Evolutionary conservation across 2,888 invertebrate species (phyloP), one percentile per base, ranked within the genome.

Genomic region (Tenthredo notha): DNA sequence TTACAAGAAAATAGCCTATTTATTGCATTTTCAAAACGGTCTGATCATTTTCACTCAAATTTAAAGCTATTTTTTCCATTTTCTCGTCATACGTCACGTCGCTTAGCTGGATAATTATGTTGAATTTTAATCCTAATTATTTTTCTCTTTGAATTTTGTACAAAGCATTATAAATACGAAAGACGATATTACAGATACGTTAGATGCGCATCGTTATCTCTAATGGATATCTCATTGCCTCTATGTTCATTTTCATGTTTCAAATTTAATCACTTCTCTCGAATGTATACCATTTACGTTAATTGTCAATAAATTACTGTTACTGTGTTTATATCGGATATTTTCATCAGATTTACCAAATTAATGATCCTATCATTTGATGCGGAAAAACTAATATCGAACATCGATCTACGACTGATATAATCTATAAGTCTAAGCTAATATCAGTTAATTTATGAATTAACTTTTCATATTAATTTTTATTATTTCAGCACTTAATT

Each of bases 301-400:
- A 40, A 67, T 43, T 83, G 83, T 67, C 47, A 83, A 83, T 83
- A 83, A 83, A 83, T 83, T 65, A 67, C 29, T 37, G 67, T 83
- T 83, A 83, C 29, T 47, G 67, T 83, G 67, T 47, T 83, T 25
- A 83, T 4, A 15, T n/a, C 15, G 21, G 80, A 47, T 58, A 21
- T 50, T 58, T 80, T 37, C 21, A 58, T 80, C 33, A 80, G 50
- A 77, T 50, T 18, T 9, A 58, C 50, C 50, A 54, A 29, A 25
- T 47, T 7, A 50, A 25, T 54, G 7, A 54, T 50, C 43, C 72
- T 21, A 12, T 21, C n/a, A 18, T 43, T 33, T 33, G 4, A 18
- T 77, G 50, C 43, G 12, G 77, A 29, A 6, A 47, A 77, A 77
- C 54, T 50, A 33, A 77, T 54, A 54, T 33, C 2, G 29, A 12